A percentile compares a stretch with the other conserved stretches of the same genome.
Evolutionary conservation across 2,113 vertebrate genomes (phyloP).

Genomic region (Phaethon lepturus): DNA sequence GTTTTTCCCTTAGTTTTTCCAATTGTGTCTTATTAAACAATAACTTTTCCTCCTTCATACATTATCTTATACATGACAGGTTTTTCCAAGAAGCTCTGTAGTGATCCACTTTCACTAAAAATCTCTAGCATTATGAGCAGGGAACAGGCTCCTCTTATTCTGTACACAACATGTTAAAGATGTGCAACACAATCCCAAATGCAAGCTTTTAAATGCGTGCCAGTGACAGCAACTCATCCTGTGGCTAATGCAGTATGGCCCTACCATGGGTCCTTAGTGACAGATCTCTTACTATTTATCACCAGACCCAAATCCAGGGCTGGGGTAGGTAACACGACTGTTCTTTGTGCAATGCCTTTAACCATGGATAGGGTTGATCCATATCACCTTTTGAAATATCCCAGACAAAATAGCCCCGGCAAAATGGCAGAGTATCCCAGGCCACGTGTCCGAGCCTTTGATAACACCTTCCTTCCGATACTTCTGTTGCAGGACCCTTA

Average conservation of each 20-base stretch:
- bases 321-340: neutral
- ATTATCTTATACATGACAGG: neutral
- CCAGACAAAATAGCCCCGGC: neutral
- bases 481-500: neutral
- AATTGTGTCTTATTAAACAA: neutral
- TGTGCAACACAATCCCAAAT: neutral
- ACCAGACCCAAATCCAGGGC: neutral
- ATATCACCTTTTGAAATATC: neutral
- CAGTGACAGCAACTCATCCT: neutral
- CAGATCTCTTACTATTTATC: neutral
- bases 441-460: neutral
- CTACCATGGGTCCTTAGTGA: fast-evolving
- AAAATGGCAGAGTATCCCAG: neutral
- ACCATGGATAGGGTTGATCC: neutral
- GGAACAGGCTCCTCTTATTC: neutral
- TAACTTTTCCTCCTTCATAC: neutral
- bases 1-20: neutral
- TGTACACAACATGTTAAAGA: neutral
- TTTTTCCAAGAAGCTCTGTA: neutral
- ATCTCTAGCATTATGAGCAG: neutral
- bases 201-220: neutral
- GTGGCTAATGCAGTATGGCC: neutral
- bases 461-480: neutral
- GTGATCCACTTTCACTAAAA: neutral
- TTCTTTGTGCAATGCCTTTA: neutral